Conservation (phyloP, 2,888 invertebrate genomes). For the Rutpela maculata region DNA sequence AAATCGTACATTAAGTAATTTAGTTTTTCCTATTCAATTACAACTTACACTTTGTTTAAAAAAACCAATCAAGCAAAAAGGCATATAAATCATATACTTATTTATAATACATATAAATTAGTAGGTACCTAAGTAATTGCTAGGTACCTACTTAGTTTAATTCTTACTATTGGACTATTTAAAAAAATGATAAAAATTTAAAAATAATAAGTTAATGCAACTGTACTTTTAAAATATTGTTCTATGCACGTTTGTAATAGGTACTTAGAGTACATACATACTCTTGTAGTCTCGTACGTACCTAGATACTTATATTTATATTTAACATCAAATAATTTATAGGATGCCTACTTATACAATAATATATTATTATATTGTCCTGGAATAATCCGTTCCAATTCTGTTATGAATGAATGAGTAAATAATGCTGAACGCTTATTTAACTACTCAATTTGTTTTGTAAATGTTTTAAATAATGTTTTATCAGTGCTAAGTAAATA, state of each 20-base stretch:
- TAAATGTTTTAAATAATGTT: slow-evolving; percentile 45
- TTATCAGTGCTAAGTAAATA: slow-evolving; percentile 50
- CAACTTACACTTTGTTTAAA: no score
- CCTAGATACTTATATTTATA: background rate
- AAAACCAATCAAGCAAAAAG: no score
- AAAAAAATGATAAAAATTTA: no score
- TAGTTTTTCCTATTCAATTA: no score
- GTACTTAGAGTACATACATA: background rate
- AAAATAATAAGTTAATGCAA: background rate
- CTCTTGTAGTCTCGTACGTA: no score
- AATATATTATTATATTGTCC: no score
- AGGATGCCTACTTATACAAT: background rate
- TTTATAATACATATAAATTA: background rate
- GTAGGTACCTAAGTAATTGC: no score
- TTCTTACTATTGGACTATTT: background rate
- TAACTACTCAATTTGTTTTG: slow-evolving; percentile 32
- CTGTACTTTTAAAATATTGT: background rate
- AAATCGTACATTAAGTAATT: no score
- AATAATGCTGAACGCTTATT: background rate
- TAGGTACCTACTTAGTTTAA: no score
- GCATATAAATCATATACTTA: no score
- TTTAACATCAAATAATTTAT: background rate
- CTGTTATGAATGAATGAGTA: background rate
- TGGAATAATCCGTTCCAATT: background rate
- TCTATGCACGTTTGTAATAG: background rate